A percentile compares a stretch with the other conserved stretches of the same genome.
Evolutionary conservation across 2,797 vertebrate species (phyloP).

Genomic region (Emydoidea blandingii): DNA sequence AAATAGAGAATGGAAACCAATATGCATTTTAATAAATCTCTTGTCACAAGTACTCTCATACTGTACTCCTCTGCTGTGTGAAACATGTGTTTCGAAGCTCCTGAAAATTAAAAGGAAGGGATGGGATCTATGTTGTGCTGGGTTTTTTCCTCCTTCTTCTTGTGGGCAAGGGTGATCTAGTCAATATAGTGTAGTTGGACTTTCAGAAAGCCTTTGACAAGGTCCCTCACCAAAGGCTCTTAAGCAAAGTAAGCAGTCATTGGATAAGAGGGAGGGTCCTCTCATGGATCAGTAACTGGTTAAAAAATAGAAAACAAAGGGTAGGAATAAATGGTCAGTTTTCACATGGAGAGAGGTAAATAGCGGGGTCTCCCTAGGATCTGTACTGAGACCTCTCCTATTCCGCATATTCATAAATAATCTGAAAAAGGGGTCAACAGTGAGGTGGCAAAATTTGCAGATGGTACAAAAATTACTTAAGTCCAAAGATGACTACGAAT

Average conservation of each 20-base stretch:
- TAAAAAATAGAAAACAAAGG: background rate
- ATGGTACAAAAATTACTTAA: background rate
- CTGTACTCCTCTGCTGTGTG: background rate
- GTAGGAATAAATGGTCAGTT: background rate
- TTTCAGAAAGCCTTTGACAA: background rate
- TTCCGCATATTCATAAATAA: background rate
- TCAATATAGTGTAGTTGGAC: background rate
- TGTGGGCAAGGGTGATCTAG: background rate
- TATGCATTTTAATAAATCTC: background rate
- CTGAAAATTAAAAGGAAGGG: background rate
- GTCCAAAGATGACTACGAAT: background rate
- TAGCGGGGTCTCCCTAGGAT: background rate
- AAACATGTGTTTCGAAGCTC: background rate
- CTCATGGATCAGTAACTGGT: background rate
- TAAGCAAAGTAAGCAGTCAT: background rate
- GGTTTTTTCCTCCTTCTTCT: background rate
- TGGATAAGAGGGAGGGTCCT: background rate
- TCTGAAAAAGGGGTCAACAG: background rate
- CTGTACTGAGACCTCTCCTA: background rate
- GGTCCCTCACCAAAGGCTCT: background rate
- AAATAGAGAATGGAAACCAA: conserved; percentile 9
- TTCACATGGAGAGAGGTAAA: background rate
- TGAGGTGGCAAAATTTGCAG: background rate
- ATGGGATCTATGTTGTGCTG: background rate
- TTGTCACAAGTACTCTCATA: background rate